These are phyloP conservation scores for Poecilia velifera DNA, from an alignment of 2,797 vertebrate species.

Conservation along the genomic window DNA sequence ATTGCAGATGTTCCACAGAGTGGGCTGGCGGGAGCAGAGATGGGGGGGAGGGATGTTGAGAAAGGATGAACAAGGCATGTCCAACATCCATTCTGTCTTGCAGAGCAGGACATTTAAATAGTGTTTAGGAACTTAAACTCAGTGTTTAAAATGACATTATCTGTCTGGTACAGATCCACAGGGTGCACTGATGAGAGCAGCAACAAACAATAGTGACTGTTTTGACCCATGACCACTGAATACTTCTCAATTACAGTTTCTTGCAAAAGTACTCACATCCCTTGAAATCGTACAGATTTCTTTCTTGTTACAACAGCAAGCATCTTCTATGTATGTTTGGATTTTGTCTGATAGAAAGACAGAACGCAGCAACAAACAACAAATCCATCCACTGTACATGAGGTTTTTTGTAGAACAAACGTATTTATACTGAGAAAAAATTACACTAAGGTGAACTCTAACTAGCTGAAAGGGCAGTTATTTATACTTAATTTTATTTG, in stretches of 20 bases:
- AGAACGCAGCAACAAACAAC: background rate
- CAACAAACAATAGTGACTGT: background rate
- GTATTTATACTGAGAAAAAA: background rate
- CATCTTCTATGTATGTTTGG: background rate
- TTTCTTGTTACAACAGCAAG: background rate
- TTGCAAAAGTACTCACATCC: background rate
- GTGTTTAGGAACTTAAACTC: conserved; percentile 5
- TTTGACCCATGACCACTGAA: background rate
- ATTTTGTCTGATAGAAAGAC: background rate
- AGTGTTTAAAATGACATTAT: background rate
- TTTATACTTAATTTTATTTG: background rate
- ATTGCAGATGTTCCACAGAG: conserved; percentile 65
- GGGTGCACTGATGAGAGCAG: background rate
- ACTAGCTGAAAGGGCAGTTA: background rate
- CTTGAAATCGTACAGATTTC: background rate
- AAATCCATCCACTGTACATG: background rate
- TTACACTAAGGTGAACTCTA: background rate
- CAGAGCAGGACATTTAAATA: conserved; percentile 12
- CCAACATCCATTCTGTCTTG: conserved; percentile 19
- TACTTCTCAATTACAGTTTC: background rate
- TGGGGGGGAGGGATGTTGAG: conserved; percentile 18
- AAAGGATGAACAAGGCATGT: conserved; percentile 19
- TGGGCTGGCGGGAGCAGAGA: conserved; percentile 47
- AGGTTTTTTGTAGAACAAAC: background rate
- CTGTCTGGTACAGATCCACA: conserved; percentile 5